Conservation (phyloP, 30 jellyfish, hydroid and myxozoan genomes). For the Aurelia coerulea region DNA sequence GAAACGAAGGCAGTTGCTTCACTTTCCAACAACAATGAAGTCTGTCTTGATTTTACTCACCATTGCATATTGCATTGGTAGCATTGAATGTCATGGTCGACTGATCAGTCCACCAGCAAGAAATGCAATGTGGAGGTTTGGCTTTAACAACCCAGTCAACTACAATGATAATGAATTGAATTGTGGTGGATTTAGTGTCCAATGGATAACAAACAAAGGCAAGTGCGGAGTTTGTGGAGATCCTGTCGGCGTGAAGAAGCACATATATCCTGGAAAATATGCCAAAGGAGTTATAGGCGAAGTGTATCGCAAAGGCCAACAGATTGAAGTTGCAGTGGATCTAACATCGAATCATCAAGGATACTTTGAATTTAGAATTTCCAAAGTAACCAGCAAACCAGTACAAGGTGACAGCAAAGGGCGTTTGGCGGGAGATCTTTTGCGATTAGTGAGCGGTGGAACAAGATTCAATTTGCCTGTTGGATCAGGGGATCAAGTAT, state of each 20-base stretch:
- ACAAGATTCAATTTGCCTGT: slow-evolving; percentile 70
- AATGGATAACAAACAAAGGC: slow-evolving; percentile 77
- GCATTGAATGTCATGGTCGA: slow-evolving; percentile 73
- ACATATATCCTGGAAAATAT: slow-evolving; percentile 69
- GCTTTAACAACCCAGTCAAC: slow-evolving; percentile 67
- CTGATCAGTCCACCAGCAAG: slow-evolving; percentile 79
- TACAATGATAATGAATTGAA: slow-evolving; percentile 85
- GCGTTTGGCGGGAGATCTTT: slow-evolving; percentile 58
- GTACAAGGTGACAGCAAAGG: slow-evolving; percentile 69
- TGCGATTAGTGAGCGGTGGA: slow-evolving; percentile 77
- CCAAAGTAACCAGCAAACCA: slow-evolving; percentile 13
- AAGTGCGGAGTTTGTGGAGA: slow-evolving; percentile 95
- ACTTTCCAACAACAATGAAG: not conserved
- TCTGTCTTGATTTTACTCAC: not conserved
- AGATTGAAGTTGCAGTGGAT: slow-evolving; percentile 73
- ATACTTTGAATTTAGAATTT: slow-evolving; percentile 76
- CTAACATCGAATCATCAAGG: slow-evolving; percentile 88
- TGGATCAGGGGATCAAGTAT: slow-evolving; percentile 64
- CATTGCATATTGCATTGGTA: not conserved
- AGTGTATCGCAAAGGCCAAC: slow-evolving; percentile 78
- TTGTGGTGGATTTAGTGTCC: slow-evolving; percentile 85
- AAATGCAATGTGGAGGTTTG: slow-evolving; percentile 86
- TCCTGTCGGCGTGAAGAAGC: slow-evolving; percentile 66
- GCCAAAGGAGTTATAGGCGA: slow-evolving; percentile 77
- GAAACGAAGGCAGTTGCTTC: no score